phyloP scores from a whole-genome alignment of 2,888 invertebrate species.

The Megamerina dolium region DNA sequence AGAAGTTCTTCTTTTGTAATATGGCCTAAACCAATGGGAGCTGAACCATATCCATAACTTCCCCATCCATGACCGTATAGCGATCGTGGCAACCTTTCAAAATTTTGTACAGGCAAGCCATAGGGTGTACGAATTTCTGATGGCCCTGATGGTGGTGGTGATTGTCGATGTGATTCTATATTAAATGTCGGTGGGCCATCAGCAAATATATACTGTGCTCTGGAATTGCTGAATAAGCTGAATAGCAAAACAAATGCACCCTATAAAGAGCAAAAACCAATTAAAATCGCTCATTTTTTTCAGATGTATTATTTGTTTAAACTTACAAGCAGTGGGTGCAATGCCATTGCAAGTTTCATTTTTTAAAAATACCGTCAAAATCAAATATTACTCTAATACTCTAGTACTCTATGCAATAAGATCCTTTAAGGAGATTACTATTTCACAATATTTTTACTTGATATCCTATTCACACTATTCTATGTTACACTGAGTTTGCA shows the following conservation, averaged over 20 bases:
- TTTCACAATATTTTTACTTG: no score
- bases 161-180: neutral
- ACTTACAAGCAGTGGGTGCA: no score
- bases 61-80: conserved; percentile 26
- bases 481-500: no score
- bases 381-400: no score
- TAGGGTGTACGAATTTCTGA: conserved; percentile 16
- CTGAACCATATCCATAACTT: conserved; percentile 24
- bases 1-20: conserved; percentile 40
- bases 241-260: conserved; percentile 1
- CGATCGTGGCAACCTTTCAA: conserved; percentile 29
- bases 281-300: no score
- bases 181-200: conserved; percentile 2
- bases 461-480: no score
- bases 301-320: no score
- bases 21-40: conserved; percentile 29
- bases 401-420: no score
- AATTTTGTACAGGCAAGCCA: conserved; percentile 13
- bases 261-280: conserved; percentile 4
- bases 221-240: conserved; percentile 1
- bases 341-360: no score
- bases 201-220: conserved; percentile 8
- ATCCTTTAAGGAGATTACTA: no score
- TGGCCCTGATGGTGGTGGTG: no score
- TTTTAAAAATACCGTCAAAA: no score